These are phyloP conservation scores for Girardinus metallicus DNA, from an alignment of 2,797 vertebrate species.

Conservation along the genomic window DNA sequence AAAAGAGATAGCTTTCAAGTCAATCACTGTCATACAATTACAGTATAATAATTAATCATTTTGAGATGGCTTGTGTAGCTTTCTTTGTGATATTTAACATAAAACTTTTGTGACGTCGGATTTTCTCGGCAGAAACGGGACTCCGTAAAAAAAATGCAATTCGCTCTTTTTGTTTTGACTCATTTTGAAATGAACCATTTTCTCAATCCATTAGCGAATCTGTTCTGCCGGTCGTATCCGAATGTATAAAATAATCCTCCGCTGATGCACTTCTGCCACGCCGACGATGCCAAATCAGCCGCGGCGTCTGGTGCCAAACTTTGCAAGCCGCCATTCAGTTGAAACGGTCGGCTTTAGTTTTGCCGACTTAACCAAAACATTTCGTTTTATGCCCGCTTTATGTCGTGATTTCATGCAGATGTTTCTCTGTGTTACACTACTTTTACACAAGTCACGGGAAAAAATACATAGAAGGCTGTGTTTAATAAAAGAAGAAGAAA, in stretches of 20 bases:
- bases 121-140: conserved; percentile 5
- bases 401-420: background rate
- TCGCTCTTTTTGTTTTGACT: background rate
- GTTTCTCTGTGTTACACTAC: background rate
- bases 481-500: background rate
- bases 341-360: background rate
- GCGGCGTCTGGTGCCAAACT: background rate
- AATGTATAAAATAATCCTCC: background rate
- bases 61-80: background rate
- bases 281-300: background rate
- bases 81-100: background rate
- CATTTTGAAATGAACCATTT: background rate
- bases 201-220: background rate
- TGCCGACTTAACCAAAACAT: background rate
- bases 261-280: background rate
- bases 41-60: background rate
- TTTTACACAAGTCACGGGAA: background rate
- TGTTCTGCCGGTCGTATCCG: background rate
- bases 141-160: background rate
- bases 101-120: background rate
- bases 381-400: background rate
- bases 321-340: background rate
- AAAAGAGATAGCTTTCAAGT: background rate
- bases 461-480: background rate
- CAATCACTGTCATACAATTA: background rate